Base-by-base conservation (phyloP, 2,888 invertebrate species). In the Ennomos quercinarius region DNA sequence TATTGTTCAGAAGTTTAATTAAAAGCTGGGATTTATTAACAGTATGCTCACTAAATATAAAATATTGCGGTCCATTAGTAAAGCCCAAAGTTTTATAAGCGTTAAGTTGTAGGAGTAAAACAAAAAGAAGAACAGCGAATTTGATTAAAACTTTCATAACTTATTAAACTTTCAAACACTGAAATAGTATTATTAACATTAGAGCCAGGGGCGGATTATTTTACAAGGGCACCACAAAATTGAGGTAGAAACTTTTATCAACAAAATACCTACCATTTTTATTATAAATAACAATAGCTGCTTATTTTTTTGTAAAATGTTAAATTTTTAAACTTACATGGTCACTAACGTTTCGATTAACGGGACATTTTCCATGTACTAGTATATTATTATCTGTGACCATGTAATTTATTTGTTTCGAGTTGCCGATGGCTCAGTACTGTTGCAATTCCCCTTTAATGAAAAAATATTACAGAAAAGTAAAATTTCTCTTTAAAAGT, bases 101-200 rank as follows among this genome's bases (percentile, higher is more conserved):
- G 40, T 53, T 43, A 64, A 61, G 39, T 52, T 27, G 42, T 44
- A 36, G 48, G 61, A 45, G 34, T 37, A 37, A 42, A 50, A 46
- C 46, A 52, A 47, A 46, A 52, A 51, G 51, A 47, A 51, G 27
- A 27, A 41, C 46, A 51, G 42, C 39, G 41, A 46, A 42, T 36
- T 49, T 41, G 37, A 55, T 65, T 57, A 65, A 62, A 63, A 63
- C 47, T 66, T 66, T 61, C 41, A 12, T 44, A 60, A 56, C 60
- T 55, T 55, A 58, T 54, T 57, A 61, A 63, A 63, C 57, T 61
- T 62, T 56, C 12, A 41, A 44, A 47, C 60, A 57, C 56, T 50
- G 55, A 61, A 63, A 60, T 63, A 60, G 46, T 41, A 57, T 49
- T 59, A 56, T 55, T 61, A 62, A 52, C 51, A 52, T 57, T 57